Evolutionary conservation across 1,140 invertebrate species (phyloP), one percentile per base, ranked within the genome.

Genomic region (Rhyacophila brunnea): DNA sequence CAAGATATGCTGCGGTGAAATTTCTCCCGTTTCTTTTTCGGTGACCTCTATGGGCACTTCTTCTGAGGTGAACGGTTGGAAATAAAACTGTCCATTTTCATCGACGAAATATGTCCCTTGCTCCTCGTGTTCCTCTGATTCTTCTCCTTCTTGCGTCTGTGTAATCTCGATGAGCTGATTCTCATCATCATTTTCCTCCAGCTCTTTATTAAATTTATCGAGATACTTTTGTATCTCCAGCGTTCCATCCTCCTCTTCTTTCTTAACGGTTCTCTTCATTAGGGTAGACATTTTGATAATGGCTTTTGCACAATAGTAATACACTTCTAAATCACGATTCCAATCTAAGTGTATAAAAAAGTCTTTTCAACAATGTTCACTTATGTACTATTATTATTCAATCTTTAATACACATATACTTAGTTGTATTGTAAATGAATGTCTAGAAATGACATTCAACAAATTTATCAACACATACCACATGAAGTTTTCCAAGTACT

Each of bases 121-220:
- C 68, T 85, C 83, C 46, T 74, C 74, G 19, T 46, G 19, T 3
- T 45, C 66, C 51, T 81, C 80, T 6, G 74, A 74, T 18, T 79
- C 79, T 32, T 71, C 77, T 75, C 74, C 20, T 36, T 32, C 18
- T 13, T 20, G 13, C 36, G 32, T 46, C 45, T 56, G 61, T 20
- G 48, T 19, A 35, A 59, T 59, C 9, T 52, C 57, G 1, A 59
- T 38, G 1, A 59, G 19, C 1, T 23, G 23, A 28, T 28, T 28
- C 15, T 42, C 36, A 9, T 35, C 32, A 10, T 58, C 58, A 35
- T 57, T 58, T 38, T 82, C 83, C 62, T 87, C 85, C 44, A 93
- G 91, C 74, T 92, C 90, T 68, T 92, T 91, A 67, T 93, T 91
- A 68, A 93, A 93, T 1, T 88, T 88, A 45, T 87, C 89, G 35